A percentile compares a stretch with the other conserved stretches of the same genome.
phyloP scores from a whole-genome alignment of 2,113 vertebrate species.

The Rhabdomys dilectus region DNA sequence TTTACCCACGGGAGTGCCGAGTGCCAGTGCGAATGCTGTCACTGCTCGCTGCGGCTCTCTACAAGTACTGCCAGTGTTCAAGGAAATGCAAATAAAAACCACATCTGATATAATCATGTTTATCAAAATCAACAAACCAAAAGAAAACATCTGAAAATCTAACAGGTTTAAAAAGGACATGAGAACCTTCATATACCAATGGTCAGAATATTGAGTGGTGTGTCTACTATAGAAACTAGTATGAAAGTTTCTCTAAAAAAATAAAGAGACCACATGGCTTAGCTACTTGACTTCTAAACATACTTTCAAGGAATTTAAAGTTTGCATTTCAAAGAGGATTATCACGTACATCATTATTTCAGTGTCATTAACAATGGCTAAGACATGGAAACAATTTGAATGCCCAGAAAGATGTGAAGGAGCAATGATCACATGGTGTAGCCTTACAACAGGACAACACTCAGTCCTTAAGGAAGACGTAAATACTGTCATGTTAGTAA shows the following conservation, averaged over 20 bases:
- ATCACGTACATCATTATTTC: background rate
- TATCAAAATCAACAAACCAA: background rate
- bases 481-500: background rate
- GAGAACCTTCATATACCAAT: background rate
- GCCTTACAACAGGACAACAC: background rate
- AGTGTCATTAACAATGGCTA: background rate
- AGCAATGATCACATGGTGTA: background rate
- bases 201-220: background rate
- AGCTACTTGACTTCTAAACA: background rate
- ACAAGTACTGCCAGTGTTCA: background rate
- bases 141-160: background rate
- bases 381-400: background rate
- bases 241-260: background rate
- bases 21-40: no score
- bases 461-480: background rate
- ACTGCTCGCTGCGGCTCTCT: no score
- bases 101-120: background rate
- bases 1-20: no score
- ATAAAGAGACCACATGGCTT: background rate
- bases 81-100: background rate
- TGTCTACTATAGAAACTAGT: background rate
- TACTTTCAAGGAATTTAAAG: background rate
- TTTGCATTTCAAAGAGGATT: background rate
- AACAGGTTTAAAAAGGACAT: background rate
- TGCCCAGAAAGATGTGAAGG: background rate